Base-by-base conservation (phyloP, 1,140 invertebrate genomes). In the Zeugodacus cucurbitae region DNA sequence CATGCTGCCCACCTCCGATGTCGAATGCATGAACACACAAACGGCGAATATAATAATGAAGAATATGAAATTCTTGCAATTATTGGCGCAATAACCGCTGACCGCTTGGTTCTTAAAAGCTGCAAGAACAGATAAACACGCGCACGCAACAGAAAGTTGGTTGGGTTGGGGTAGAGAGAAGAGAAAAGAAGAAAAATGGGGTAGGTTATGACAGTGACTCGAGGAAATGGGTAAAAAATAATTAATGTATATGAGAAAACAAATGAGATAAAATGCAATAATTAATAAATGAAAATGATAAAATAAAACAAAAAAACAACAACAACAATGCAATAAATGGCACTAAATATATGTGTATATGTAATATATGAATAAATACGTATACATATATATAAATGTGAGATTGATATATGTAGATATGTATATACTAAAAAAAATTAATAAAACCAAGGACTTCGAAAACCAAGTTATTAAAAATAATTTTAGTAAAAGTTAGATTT, bases 11-110 rank as follows among this genome's bases (percentile, higher is more conserved):
- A 98, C 98, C 94, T 98, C 98, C 34, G 97, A 97, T 37, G 97
- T 98, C 59, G 98, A 98, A 93, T 98, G 97, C 89, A 98, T 96
- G 93, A 98, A 97, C 91, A 98, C 97, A 92, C 98, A 96, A 70
- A 97, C 94, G 4, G 97, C 97, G 94, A 98, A 98, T 37, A 98
- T 94, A 87, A 97, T 95, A 90, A 98, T 96, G 93, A 98, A 98
- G 92, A 96, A 95, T 91, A 96, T 95, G 90, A 98, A 97, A 92
- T 96, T 97, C 89, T 94, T 94, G 94, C 97, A 98, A 88, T 96
- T 94, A n/a, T 95, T 94, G 88, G 96, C 95, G 94, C 97, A 98
- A 91, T 96, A 96, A 87, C 97, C 97, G 88, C 95, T 95, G 87
- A 93, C 94, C n/a, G 95, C 95, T 57, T 91, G 91, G 48, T 48